These are phyloP conservation scores for Nematostella vectensis DNA, from an alignment of 92 coral and sea anemone species.

Conservation along the genomic window DNA sequence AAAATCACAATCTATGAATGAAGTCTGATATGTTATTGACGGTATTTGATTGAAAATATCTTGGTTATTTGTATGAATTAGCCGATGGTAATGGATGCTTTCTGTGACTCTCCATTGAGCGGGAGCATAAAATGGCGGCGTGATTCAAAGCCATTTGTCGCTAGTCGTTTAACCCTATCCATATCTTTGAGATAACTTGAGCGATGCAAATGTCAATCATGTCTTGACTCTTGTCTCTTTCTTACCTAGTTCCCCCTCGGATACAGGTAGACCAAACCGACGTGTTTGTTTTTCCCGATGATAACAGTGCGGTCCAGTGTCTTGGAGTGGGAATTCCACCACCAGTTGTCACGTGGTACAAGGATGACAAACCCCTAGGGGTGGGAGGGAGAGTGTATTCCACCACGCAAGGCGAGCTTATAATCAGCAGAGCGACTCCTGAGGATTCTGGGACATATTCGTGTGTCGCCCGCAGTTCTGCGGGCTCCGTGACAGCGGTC, in stretches of 20 bases:
- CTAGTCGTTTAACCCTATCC: no score
- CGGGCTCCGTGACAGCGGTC: slow-evolving; percentile 41
- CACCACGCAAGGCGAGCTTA: slow-evolving; percentile 34
- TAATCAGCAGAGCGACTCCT: slow-evolving; percentile 46
- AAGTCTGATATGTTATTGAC: no score
- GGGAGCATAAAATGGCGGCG: no score
- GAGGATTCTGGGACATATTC: slow-evolving; percentile 64
- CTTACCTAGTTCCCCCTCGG: slow-evolving; percentile 52
- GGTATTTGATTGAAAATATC: no score
- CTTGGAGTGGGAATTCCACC: slow-evolving; percentile 63
- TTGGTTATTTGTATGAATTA: no score
- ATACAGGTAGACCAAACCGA: slow-evolving; percentile 52
- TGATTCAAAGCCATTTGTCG: no score
- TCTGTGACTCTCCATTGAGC: no score
- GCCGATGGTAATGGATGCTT: no score
- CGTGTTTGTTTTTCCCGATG: slow-evolving; percentile 38
- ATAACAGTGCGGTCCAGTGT: slow-evolving; percentile 43
- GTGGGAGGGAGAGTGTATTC: slow-evolving; percentile 31
- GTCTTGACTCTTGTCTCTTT: no score
- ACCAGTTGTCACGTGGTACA: slow-evolving; percentile 59
- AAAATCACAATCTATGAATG: no score
- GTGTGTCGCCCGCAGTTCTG: slow-evolving; percentile 56
- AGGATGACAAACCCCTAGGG: slow-evolving; percentile 28
- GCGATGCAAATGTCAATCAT: no score
- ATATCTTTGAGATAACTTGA: no score